Conservation (phyloP, 2,797 vertebrate genomes). For the Cetoscarus ocellatus region DNA sequence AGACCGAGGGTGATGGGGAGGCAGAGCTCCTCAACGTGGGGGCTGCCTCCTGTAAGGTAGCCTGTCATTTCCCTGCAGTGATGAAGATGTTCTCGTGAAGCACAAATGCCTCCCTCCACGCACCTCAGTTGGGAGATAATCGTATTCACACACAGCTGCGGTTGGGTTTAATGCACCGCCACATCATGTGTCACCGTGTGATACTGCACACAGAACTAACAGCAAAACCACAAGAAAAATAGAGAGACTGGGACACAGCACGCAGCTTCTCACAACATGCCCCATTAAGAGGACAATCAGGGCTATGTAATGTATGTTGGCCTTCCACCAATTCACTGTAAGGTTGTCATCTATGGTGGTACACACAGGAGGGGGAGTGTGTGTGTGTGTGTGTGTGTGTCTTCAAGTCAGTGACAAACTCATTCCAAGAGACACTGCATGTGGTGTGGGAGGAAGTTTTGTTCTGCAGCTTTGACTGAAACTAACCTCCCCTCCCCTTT, state of each 20-base stretch:
- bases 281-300: slow-evolving; percentile 53
- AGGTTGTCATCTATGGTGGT: slow-evolving; percentile 71
- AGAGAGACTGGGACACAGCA: slow-evolving; percentile 47
- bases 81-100: slow-evolving; percentile 78
- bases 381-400: slow-evolving; percentile 55
- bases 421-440: slow-evolving; percentile 80
- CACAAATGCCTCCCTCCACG: slow-evolving; percentile 73
- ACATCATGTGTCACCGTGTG: slow-evolving; percentile 68
- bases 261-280: slow-evolving; percentile 39
- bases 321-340: slow-evolving; percentile 61
- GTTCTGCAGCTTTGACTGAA: slow-evolving; percentile 86
- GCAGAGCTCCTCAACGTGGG: slow-evolving; percentile 56
- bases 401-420: slow-evolving; percentile 81
- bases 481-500: slow-evolving; percentile 83
- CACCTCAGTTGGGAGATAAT: slow-evolving; percentile 76
- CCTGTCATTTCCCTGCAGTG: slow-evolving; percentile 75
- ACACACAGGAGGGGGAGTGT: slow-evolving; percentile 59
- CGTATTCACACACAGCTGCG: slow-evolving; percentile 69
- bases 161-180: slow-evolving; percentile 62
- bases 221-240: slow-evolving; percentile 45
- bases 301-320: slow-evolving; percentile 49
- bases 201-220: slow-evolving; percentile 54
- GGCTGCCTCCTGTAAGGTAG: slow-evolving; percentile 67
- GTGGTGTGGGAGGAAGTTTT: slow-evolving; percentile 86
- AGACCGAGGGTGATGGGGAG: slow-evolving; percentile 54